A percentile compares a stretch with the other conserved stretches of the same genome.
These are phyloP conservation scores for Bradysia coprophila DNA, from an alignment of 1,140 invertebrate species.

Conservation along the genomic window DNA sequence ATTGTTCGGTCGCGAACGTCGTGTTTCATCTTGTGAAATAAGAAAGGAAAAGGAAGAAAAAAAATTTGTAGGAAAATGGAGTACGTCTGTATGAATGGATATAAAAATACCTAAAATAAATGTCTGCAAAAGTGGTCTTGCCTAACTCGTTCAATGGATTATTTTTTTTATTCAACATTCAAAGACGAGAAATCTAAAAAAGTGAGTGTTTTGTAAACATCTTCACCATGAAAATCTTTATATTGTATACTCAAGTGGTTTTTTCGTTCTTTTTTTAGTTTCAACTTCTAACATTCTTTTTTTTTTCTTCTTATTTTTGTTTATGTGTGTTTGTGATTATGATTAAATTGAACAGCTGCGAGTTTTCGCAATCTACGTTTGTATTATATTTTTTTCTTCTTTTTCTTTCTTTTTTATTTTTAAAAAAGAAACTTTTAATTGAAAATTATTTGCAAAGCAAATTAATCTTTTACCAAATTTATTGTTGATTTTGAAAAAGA, in stretches of 20 bases:
- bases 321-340: no score
- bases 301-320: no score
- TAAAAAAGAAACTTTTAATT: no score
- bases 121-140: not conserved
- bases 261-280: not conserved
- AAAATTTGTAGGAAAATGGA: no score
- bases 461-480: not conserved
- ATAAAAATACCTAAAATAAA: not conserved
- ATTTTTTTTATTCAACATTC: no score
- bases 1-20: not conserved
- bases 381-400: not conserved
- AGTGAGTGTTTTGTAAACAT: not conserved
- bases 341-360: not conserved
- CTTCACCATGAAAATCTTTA: not conserved
- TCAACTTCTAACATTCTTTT: not conserved
- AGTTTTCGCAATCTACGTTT: no score
- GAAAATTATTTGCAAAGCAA: not conserved
- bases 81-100: not conserved
- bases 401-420: not conserved
- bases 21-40: not conserved
- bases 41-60: no score
- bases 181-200: not conserved
- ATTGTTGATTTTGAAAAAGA: no score
- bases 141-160: no score
- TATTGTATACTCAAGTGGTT: not conserved